phyloP scores from a whole-genome alignment of 1,140 invertebrate genomes.

The Mylabris phalerata region DNA sequence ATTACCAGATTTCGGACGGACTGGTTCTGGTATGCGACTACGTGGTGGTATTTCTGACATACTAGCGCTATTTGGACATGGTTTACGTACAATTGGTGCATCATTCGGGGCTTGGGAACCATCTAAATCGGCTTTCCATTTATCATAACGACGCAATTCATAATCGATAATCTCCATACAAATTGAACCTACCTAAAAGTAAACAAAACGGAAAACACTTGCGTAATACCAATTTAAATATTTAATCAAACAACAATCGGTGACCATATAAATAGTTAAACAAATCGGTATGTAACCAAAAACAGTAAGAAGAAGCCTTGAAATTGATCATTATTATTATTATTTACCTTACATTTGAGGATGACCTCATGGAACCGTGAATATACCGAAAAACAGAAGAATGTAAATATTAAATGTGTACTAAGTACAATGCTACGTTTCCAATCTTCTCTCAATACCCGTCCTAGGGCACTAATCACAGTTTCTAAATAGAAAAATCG shows the following conservation, averaged over 20 bases:
- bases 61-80: constrained; percentile 38
- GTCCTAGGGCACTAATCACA: constrained; percentile 87
- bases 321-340: background rate
- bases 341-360: constrained; percentile 73
- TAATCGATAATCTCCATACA: constrained; percentile 95
- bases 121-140: constrained; percentile 88
- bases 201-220: no score
- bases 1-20: constrained; percentile 59
- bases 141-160: constrained; percentile 86
- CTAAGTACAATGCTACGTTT: constrained; percentile 92
- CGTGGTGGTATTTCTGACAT: constrained; percentile 51
- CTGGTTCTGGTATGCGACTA: constrained; percentile 59
- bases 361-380: constrained; percentile 91
- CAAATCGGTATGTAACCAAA: no score
- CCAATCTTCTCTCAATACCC: constrained; percentile 96
- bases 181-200: constrained; percentile 75
- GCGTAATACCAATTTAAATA: no score
- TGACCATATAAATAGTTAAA: no score
- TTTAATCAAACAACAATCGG: no score
- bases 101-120: constrained; percentile 48
- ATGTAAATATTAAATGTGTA: constrained; percentile 94
- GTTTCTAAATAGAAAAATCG: constrained; percentile 60
- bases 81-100: constrained; percentile 32
- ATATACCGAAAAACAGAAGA: constrained; percentile 97
- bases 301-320: background rate